phyloP scores from a whole-genome alignment of 2,797 vertebrate species.

The Gymnothorax javanicus region DNA sequence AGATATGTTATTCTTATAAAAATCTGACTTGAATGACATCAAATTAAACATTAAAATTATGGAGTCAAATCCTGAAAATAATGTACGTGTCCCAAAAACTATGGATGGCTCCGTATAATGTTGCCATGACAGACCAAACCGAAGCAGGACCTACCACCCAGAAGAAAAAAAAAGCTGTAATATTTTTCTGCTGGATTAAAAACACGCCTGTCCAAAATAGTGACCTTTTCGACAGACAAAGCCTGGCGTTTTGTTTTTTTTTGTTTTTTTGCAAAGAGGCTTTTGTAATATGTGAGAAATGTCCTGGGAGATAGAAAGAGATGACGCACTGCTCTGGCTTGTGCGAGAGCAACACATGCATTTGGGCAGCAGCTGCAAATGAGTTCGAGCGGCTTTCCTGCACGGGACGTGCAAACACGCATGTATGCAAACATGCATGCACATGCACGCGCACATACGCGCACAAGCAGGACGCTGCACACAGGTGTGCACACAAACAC shows the following conservation, averaged over 20 bases:
- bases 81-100: no score
- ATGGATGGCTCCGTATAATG: neutral
- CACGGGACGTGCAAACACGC: neutral
- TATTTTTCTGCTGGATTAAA: neutral
- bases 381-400: neutral
- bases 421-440: constrained; percentile 51
- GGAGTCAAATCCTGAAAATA: no score
- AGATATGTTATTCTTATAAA: no score
- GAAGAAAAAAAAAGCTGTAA: neutral
- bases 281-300: constrained; percentile 22
- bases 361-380: constrained; percentile 3
- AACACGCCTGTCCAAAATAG: neutral
- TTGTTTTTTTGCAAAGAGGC: constrained; percentile 10
- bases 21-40: no score
- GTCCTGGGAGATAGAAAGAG: constrained; percentile 3
- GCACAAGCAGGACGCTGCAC: constrained; percentile 57
- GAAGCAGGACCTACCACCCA: neutral
- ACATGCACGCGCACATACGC: constrained; percentile 68
- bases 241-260: neutral
- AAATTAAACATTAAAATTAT: no score
- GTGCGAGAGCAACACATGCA: constrained; percentile 44
- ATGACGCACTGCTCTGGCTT: constrained; percentile 17
- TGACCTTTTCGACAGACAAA: constrained; percentile 27
- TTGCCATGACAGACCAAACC: neutral
- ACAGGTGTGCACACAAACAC: constrained; percentile 45